These are phyloP conservation scores for Troglohyphantes excavatus DNA, from an alignment of 2,888 invertebrate species.

Conservation along the genomic window DNA sequence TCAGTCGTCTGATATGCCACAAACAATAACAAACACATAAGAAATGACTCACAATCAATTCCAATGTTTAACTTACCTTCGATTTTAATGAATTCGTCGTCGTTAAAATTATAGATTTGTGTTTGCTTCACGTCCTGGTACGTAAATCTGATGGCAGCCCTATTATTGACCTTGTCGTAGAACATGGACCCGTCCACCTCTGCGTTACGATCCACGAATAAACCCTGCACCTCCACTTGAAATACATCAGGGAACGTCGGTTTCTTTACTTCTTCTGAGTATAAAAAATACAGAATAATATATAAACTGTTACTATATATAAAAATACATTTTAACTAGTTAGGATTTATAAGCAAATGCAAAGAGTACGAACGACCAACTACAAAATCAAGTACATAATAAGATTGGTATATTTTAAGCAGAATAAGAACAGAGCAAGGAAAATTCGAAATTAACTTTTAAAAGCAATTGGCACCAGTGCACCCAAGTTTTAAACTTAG, in stretches of 20 bases:
- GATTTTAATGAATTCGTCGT: slow-evolving; percentile 26
- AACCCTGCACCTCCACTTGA: slow-evolving; percentile 54
- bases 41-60: neutral
- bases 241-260: slow-evolving; percentile 55
- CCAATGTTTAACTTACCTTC: slow-evolving; percentile 22
- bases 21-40: neutral
- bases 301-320: neutral
- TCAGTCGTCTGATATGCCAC: too few relatives aligned
- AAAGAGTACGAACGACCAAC: too few relatives aligned
- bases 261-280: neutral
- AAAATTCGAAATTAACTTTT: too few relatives aligned
- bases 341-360: too few relatives aligned
- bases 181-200: slow-evolving; percentile 39
- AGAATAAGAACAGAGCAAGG: too few relatives aligned
- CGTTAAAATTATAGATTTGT: slow-evolving; percentile 45
- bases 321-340: too few relatives aligned
- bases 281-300: neutral
- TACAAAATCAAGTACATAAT: too few relatives aligned
- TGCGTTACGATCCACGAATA: neutral
- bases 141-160: slow-evolving; percentile 29
- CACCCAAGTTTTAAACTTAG: too few relatives aligned
- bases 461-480: too few relatives aligned
- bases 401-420: too few relatives aligned
- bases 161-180: slow-evolving; percentile 54
- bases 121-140: neutral